Evolutionary conservation across 2,797 vertebrate species (phyloP).

Genomic region (Lacerta agilis): DNA sequence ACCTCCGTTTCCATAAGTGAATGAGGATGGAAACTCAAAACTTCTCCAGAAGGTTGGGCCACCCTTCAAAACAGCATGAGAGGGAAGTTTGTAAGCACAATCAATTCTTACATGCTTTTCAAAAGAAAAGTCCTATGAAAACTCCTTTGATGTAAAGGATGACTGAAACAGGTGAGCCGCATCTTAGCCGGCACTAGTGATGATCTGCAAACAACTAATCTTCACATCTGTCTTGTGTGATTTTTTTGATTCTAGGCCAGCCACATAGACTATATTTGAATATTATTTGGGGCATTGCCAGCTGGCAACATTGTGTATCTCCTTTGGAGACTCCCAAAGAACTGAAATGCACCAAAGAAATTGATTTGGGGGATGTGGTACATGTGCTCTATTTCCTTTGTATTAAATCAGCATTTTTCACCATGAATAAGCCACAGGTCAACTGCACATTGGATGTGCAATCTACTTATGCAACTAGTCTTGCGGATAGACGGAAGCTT

Average conservation of each 20-base stretch:
- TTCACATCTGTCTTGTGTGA: neutral
- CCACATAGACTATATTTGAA: neutral
- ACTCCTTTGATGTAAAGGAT: neutral
- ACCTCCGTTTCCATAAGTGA: too few species aligned
- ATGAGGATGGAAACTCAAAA: too few species aligned
- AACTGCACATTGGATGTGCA: too few species aligned
- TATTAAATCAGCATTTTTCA: neutral
- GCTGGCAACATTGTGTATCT: neutral
- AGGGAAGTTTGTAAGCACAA: neutral
- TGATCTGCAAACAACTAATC: neutral
- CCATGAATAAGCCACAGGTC: neutral
- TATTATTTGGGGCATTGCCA: too few species aligned
- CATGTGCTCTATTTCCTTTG: neutral
- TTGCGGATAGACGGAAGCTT: neutral
- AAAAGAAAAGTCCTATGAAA: neutral
- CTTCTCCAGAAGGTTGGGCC: too few species aligned
- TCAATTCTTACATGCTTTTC: neutral
- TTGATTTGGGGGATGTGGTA: neutral
- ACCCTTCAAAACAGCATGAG: too few species aligned
- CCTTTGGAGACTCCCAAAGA: neutral
- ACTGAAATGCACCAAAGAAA: neutral
- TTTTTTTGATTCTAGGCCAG: neutral
- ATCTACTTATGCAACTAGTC: neutral
- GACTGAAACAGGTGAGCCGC: neutral
- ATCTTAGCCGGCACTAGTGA: neutral